Conservation (phyloP, 2,113 vertebrate species). For the Myotis davidii region DNA sequence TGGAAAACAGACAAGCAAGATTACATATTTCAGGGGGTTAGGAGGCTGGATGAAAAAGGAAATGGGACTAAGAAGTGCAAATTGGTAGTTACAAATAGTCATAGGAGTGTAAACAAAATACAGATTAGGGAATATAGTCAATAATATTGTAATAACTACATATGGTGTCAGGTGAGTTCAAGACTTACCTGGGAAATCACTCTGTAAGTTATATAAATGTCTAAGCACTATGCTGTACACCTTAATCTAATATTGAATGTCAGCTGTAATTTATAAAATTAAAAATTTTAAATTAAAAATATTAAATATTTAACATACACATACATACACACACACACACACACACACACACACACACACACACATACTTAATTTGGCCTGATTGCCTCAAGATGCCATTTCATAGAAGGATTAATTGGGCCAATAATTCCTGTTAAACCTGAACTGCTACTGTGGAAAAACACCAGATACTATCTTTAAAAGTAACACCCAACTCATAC, state of each 20-base stretch:
- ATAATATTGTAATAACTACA: background rate
- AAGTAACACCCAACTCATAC: background rate
- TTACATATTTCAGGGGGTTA: background rate
- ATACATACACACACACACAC: background rate
- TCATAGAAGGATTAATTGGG: background rate
- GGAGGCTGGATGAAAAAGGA: background rate
- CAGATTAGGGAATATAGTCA: background rate
- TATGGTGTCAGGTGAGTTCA: background rate
- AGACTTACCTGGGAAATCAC: background rate
- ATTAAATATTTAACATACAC: background rate
- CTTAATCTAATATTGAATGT: background rate
- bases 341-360: no score
- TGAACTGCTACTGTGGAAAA: background rate
- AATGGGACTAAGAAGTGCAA: background rate
- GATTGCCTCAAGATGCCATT: background rate
- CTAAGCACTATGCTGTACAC: background rate
- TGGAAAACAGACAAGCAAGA: background rate
- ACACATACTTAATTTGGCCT: background rate
- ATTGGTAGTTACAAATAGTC: background rate
- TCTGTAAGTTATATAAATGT: background rate
- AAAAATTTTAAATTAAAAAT: background rate
- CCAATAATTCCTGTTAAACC: slow-evolving; percentile 14
- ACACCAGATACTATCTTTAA: background rate
- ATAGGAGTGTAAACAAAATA: background rate
- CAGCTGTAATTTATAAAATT: background rate